These are phyloP conservation scores for Thamnaconus septentrionalis DNA, from an alignment of 2,113 vertebrate species.

Conservation along the genomic window DNA sequence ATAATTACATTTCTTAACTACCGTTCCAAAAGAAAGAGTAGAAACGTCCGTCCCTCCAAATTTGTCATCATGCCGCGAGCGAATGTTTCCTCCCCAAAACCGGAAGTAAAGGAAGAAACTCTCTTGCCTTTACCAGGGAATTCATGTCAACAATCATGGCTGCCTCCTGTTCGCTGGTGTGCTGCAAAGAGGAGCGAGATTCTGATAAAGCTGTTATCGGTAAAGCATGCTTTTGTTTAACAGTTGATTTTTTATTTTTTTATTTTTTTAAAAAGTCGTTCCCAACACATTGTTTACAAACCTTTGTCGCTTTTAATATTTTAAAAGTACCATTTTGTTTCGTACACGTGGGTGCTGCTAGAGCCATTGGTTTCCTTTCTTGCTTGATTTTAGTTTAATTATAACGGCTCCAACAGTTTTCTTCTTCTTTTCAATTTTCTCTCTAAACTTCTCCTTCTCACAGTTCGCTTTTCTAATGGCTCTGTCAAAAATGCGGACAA, in stretches of 20 bases:
- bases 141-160: slow-evolving; percentile 65
- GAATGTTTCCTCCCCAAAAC: background rate
- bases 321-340: background rate
- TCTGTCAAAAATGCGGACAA: slow-evolving; percentile 69
- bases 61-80: background rate
- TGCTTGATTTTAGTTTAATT: background rate
- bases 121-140: background rate
- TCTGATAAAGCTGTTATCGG: slow-evolving; percentile 67
- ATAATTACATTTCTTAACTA: too few relatives aligned
- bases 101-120: slow-evolving; percentile 28
- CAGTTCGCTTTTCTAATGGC: slow-evolving; percentile 92
- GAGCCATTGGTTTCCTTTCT: background rate
- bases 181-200: slow-evolving; percentile 57
- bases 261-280: background rate
- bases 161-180: slow-evolving; percentile 57
- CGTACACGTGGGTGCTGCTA: slow-evolving; percentile 35
- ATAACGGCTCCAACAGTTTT: background rate
- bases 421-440: background rate
- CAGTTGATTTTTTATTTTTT: background rate
- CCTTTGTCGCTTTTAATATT: background rate
- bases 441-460: background rate
- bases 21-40: too few relatives aligned
- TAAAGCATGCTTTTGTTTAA: slow-evolving; percentile 21
- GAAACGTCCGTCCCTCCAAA: too few relatives aligned
- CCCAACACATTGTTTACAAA: too few relatives aligned